A percentile compares a stretch with the other conserved stretches of the same genome.
Evolutionary conservation across 2,113 vertebrate species (phyloP).

Genomic region (Dicentrarchus labrax): DNA sequence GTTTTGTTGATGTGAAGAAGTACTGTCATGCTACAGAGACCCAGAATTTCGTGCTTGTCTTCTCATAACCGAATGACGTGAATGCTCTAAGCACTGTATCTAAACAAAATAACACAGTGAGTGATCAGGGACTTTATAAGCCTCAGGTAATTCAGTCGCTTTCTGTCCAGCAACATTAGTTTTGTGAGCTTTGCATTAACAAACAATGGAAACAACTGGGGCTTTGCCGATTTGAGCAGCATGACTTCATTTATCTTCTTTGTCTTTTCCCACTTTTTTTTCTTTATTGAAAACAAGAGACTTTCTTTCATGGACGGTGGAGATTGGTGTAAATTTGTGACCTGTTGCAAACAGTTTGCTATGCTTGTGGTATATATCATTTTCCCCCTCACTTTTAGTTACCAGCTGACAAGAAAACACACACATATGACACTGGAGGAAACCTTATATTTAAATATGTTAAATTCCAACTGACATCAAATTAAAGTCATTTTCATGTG

Average conservation of each 20-base stretch:
- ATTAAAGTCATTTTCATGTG: background rate
- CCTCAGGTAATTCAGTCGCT: constrained; percentile 35
- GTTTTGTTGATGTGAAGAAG: constrained; percentile 64
- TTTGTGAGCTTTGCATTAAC: constrained; percentile 19
- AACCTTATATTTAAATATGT: background rate
- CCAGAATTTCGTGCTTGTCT: constrained; percentile 51
- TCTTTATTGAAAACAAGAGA: constrained; percentile 19
- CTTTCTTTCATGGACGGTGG: background rate
- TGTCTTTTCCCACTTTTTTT: constrained; percentile 1
- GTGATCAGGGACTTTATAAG: constrained; percentile 55
- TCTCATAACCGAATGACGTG: constrained; percentile 49
- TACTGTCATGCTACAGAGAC: constrained; percentile 58
- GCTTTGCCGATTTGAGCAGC: background rate
- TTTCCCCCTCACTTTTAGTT: background rate
- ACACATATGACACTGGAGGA: background rate
- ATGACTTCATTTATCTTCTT: background rate
- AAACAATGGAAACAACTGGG: constrained; percentile 17
- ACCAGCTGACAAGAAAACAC: constrained; percentile 4
- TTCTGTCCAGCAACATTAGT: constrained; percentile 41
- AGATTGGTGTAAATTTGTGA: background rate
- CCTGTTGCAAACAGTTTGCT: background rate
- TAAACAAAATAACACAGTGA: constrained; percentile 54
- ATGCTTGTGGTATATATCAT: background rate
- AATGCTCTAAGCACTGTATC: constrained; percentile 52
- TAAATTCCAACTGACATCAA: background rate